Evolutionary conservation across 2,888 invertebrate species (phyloP).

Genomic region (Rapana venosa): DNA sequence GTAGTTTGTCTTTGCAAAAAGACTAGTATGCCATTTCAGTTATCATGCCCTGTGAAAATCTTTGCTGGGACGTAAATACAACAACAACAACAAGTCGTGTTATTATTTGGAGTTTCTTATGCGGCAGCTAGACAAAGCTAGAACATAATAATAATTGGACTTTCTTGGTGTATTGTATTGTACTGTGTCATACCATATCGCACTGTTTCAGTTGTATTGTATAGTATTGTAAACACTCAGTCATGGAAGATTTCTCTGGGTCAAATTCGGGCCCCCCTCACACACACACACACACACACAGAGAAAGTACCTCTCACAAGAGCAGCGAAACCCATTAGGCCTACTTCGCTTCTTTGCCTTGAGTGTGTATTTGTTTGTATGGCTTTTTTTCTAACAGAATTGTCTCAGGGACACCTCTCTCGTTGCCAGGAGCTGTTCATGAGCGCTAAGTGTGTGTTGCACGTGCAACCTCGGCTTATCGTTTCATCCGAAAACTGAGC

Average conservation of each 20-base stretch:
- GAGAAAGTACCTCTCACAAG: neutral
- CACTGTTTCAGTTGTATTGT: neutral
- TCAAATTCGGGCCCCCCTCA: neutral
- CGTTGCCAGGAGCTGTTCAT: neutral
- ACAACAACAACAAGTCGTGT: too few species aligned
- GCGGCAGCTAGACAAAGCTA: too few species aligned
- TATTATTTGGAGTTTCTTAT: too few species aligned
- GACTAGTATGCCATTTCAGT: too few species aligned
- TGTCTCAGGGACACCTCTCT: too few species aligned
- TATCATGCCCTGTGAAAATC: too few species aligned
- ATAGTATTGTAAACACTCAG: neutral
- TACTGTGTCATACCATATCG: neutral
- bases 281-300: neutral
- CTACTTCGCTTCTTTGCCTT: neutral
- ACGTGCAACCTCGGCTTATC: too few species aligned
- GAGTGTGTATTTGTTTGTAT: neutral
- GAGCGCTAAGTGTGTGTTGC: neutral
- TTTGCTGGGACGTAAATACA: too few species aligned
- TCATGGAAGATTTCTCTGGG: neutral
- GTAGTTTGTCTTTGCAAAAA: too few species aligned
- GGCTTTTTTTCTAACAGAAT: neutral
- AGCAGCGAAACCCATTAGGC: neutral
- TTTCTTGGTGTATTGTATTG: too few species aligned
- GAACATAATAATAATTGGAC: too few species aligned
- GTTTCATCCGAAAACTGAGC: too few species aligned